Percentiles rank a stretch among this genome's conserved stretches.
Evolutionary conservation across 1,140 invertebrate genomes (phyloP).

Genomic region (Zaprionus nigranus): DNA sequence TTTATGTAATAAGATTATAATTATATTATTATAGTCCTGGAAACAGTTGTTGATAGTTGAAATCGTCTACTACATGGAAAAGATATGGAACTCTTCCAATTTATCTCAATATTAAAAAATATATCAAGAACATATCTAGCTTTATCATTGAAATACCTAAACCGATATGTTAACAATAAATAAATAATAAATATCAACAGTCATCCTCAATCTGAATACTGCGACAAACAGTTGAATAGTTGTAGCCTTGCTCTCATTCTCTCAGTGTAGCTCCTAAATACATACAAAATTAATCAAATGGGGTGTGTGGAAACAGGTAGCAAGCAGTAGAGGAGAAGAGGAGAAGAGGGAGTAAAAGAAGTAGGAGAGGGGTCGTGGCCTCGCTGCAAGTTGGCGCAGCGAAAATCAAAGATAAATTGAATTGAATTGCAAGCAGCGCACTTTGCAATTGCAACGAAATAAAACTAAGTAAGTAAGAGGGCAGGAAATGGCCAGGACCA

Average conservation of each 20-base stretch:
- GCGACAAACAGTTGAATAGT: not conserved
- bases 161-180: too few relatives aligned
- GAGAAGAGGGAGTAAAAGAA: not conserved
- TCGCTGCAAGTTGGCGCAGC: conserved; percentile 23
- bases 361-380: not conserved
- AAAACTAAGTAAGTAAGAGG: conserved; percentile 54
- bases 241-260: not conserved
- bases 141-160: too few relatives aligned
- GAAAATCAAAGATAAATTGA: conserved; percentile 79
- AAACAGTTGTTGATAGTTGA: too few relatives aligned
- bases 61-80: too few relatives aligned
- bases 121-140: too few relatives aligned
- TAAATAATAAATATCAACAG: too few relatives aligned
- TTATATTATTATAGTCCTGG: too few relatives aligned
- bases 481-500: conserved; percentile 5
- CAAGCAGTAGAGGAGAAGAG: not conserved
- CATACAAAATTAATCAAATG: conserved; percentile 74
- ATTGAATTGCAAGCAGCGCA: conserved; percentile 60
- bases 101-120: too few relatives aligned
- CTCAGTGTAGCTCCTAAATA: conserved; percentile 28
- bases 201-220: not conserved
- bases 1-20: too few relatives aligned
- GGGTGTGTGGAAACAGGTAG: conserved; percentile 5
- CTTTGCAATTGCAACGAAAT: conserved; percentile 70
- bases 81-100: too few relatives aligned